Evolutionary conservation across 2,888 invertebrate species (phyloP).

Genomic region (Dolomedes plantarius): DNA sequence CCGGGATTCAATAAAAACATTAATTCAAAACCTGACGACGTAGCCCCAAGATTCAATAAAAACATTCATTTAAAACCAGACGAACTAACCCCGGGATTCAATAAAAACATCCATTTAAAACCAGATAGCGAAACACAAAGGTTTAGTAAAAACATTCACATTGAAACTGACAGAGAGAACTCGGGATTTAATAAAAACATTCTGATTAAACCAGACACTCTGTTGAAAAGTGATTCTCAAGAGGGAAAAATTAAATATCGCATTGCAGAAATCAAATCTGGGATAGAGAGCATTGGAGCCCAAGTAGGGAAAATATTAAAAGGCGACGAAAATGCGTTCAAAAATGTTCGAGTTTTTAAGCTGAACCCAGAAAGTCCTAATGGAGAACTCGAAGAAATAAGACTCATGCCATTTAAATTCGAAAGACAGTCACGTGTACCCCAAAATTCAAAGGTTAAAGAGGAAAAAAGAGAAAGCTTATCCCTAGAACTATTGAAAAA

Average conservation of each 20-base stretch:
- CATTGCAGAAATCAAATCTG: slow-evolving; percentile 43
- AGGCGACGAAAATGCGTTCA: slow-evolving; percentile 22
- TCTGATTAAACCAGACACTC: too few species aligned
- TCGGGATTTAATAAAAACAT: too few species aligned
- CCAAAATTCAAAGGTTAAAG: not conserved
- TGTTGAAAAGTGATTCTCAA: not conserved
- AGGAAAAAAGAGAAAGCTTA: not conserved
- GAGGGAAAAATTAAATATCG: slow-evolving; percentile 23
- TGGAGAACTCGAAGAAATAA: not conserved
- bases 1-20: too few species aligned
- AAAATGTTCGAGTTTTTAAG: slow-evolving; percentile 14
- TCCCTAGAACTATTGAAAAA: not conserved
- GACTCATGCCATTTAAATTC: not conserved
- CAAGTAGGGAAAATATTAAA: slow-evolving; percentile 44
- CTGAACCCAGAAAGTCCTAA: not conserved
- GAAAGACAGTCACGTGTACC: not conserved
- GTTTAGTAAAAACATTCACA: too few species aligned
- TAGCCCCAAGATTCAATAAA: too few species aligned
- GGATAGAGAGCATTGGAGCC: slow-evolving; percentile 35
- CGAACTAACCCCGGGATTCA: not conserved
- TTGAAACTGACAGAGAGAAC: too few species aligned
- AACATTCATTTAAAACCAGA: too few species aligned
- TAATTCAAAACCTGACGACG: too few species aligned
- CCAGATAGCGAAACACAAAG: too few species aligned
- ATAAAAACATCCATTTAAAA: not conserved